Conservation (phyloP, 2,797 vertebrate species). For the Diplodus sargus region DNA sequence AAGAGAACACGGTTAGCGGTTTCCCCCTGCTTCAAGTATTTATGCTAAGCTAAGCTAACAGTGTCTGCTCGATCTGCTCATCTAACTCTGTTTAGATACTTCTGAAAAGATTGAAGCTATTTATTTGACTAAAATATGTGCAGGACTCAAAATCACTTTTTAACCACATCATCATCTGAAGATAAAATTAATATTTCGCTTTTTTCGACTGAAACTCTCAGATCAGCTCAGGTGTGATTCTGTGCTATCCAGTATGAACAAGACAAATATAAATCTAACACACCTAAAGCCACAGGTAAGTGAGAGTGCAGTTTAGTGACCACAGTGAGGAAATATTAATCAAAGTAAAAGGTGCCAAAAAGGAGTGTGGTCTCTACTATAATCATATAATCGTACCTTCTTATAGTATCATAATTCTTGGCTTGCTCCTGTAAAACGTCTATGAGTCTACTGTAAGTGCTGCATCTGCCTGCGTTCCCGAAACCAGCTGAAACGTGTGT, state of each 20-base stretch:
- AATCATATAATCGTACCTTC: slow-evolving; percentile 25
- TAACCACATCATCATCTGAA: background rate
- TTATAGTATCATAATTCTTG: slow-evolving; percentile 27
- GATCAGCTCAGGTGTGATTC: background rate
- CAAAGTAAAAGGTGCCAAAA: slow-evolving; percentile 27
- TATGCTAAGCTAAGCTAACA: background rate
- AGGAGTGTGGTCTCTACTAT: slow-evolving; percentile 3
- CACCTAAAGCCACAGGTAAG: slow-evolving; percentile 12
- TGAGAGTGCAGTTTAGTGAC: slow-evolving; percentile 40
- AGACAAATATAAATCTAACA: slow-evolving; percentile 1
- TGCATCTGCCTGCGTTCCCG: background rate
- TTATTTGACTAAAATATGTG: background rate
- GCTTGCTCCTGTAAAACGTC: slow-evolving; percentile 45
- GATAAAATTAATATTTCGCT: background rate
- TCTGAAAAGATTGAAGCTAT: background rate
- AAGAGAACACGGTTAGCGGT: background rate
- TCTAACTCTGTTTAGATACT: background rate
- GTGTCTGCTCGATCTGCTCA: background rate
- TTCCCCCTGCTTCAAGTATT: background rate
- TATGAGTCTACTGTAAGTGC: background rate
- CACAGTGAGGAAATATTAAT: background rate
- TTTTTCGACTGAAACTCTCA: slow-evolving; percentile 12
- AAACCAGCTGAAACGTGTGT: background rate
- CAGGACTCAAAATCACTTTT: background rate
- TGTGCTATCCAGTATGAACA: slow-evolving; percentile 49